These are phyloP conservation scores for Vidua macroura DNA, from an alignment of 2,113 vertebrate species.

Conservation along the genomic window DNA sequence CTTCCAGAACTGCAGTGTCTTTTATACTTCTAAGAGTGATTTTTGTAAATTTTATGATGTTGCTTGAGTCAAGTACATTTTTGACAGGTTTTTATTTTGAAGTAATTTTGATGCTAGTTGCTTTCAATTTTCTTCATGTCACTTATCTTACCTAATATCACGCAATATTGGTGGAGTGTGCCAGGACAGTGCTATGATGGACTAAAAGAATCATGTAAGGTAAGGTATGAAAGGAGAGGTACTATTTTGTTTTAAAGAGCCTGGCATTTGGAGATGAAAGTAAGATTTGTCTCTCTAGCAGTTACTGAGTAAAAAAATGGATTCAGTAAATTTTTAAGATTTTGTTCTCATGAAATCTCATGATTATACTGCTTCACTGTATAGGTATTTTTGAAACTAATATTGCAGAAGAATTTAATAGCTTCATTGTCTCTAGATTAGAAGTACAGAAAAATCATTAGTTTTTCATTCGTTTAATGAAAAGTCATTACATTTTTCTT, in stretches of 20 bases:
- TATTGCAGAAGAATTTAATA: background rate
- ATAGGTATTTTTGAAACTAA: background rate
- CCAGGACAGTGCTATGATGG: background rate
- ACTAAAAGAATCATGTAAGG: background rate
- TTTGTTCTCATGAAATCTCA: background rate
- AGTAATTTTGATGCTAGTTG: background rate
- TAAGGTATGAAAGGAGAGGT: background rate
- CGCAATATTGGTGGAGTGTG: background rate
- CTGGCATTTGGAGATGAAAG: background rate
- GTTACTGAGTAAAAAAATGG: background rate
- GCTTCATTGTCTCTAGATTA: background rate
- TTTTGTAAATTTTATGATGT: background rate
- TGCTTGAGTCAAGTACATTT: background rate
- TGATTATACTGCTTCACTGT: background rate
- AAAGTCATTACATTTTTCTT: background rate
- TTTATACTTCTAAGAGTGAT: background rate
- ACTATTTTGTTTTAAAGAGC: background rate
- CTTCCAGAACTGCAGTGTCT: background rate
- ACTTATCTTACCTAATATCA: background rate
- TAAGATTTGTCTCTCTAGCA: background rate
- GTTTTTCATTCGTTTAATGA: background rate
- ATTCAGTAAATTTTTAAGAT: background rate
- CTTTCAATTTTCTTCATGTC: background rate
- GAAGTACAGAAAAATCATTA: background rate
- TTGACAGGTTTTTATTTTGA: slow-evolving; percentile 22